Percentiles rank a stretch among this genome's conserved stretches.
Conservation (phyloP, 2,113 vertebrate species). For the Ciconia stormi region DNA sequence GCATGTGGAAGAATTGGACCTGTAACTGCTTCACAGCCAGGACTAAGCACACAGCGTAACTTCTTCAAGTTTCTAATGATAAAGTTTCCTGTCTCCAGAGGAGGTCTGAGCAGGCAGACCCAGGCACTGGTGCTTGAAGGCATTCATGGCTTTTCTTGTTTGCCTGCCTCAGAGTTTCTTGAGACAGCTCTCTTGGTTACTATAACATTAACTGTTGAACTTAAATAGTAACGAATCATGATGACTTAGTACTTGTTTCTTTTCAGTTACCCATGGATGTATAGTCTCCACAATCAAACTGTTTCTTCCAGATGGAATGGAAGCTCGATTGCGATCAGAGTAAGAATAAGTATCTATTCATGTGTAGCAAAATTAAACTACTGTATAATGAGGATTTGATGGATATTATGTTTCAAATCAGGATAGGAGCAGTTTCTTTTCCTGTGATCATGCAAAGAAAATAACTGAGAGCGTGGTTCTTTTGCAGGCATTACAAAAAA, state of each 20-base stretch:
- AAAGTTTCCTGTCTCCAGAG: background rate
- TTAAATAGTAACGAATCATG: background rate
- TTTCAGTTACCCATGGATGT: slow-evolving; percentile 97
- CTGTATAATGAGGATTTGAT: background rate
- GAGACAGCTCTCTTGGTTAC: background rate
- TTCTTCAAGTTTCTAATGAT: background rate
- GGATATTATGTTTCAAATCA: background rate
- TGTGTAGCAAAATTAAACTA: background rate
- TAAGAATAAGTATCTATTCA: slow-evolving; percentile 76
- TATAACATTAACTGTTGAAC: background rate
- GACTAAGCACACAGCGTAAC: background rate
- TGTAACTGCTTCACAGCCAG: background rate
- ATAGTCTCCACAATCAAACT: slow-evolving; percentile 99
- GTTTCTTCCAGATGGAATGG: slow-evolving; percentile 98
- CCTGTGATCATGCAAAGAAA: background rate
- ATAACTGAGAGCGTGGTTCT: background rate
- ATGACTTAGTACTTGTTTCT: slow-evolving; percentile 67
- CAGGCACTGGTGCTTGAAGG: background rate
- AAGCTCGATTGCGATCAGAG: slow-evolving; percentile 94
- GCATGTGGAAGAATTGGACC: background rate
- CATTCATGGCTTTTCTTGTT: background rate
- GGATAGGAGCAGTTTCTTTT: background rate
- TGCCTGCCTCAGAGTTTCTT: background rate
- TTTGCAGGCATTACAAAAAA: background rate
- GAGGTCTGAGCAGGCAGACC: background rate